These are phyloP conservation scores for Perccottus glenii DNA, from an alignment of 2,113 vertebrate genomes.

Conservation along the genomic window DNA sequence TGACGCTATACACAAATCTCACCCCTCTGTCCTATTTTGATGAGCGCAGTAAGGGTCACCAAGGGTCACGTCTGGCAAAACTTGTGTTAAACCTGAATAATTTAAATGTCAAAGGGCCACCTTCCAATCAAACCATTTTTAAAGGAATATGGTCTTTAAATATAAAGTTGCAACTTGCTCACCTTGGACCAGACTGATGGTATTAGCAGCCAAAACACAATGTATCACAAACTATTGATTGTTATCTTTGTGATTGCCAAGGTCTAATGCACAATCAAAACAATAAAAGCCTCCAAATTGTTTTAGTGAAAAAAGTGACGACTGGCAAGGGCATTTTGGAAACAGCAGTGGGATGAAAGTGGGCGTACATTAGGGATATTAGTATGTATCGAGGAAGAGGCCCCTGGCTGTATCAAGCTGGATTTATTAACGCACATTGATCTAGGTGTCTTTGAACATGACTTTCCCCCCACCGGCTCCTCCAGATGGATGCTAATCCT, in stretches of 20 bases:
- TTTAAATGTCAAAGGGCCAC: neutral
- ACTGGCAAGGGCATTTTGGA: conserved; percentile 42
- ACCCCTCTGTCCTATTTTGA: conserved; percentile 45
- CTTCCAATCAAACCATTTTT: neutral
- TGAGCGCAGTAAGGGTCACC: conserved; percentile 50
- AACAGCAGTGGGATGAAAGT: conserved; percentile 22
- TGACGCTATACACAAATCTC: conserved; percentile 52
- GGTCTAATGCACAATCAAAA: conserved; percentile 39
- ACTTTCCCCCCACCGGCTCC: conserved; percentile 52
- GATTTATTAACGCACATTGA: conserved; percentile 73
- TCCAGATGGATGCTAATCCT: conserved; percentile 65
- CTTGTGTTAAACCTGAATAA: too few species aligned
- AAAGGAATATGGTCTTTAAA: neutral
- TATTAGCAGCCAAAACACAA: conserved; percentile 30
- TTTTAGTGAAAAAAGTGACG: conserved; percentile 8
- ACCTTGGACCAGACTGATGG: conserved; percentile 36
- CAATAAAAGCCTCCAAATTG: conserved; percentile 53
- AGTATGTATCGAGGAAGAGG: conserved; percentile 69
- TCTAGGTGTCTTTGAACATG: conserved; percentile 73
- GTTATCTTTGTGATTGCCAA: conserved; percentile 31
- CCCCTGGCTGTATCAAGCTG: conserved; percentile 61
- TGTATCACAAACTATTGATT: conserved; percentile 43
- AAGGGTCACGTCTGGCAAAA: conserved; percentile 54
- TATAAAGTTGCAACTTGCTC: conserved; percentile 5
- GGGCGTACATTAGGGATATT: conserved; percentile 56